Conservation (phyloP, 2,888 invertebrate species). For the Phyllotreta cruciferae region DNA sequence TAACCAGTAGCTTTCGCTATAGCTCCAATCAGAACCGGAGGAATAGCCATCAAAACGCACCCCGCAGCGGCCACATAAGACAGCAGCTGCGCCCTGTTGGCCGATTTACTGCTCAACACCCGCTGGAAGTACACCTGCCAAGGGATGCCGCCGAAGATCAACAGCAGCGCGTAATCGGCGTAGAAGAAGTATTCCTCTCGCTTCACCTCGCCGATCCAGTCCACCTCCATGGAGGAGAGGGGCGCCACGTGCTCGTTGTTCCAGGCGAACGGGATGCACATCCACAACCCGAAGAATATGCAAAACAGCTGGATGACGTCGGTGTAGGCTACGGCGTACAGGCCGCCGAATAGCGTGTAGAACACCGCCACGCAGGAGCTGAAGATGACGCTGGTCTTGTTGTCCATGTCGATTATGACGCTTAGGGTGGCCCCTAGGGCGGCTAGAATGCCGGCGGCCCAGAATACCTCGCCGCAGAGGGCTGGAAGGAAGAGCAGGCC, state of each 20-base stretch:
- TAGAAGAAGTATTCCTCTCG: slow-evolving; percentile 80
- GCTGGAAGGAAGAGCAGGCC: slow-evolving; percentile 95
- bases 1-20: slow-evolving; percentile 94
- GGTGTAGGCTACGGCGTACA: slow-evolving; percentile 98
- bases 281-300: slow-evolving; percentile 97
- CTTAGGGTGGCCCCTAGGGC: slow-evolving; percentile 95
- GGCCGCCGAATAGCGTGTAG: slow-evolving; percentile 96
- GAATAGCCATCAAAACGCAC: slow-evolving; percentile 96
- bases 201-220: slow-evolving; percentile 87
- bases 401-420: slow-evolving; percentile 96
- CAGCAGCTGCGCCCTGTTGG: slow-evolving; percentile 88
- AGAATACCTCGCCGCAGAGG: slow-evolving; percentile 92
- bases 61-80: slow-evolving; percentile 97
- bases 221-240: slow-evolving; percentile 81
- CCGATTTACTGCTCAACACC: slow-evolving; percentile 95
- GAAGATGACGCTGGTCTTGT: slow-evolving; percentile 89
- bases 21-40: slow-evolving; percentile 95
- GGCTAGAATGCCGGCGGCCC: slow-evolving; percentile 97
- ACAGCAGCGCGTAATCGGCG: slow-evolving; percentile 84
- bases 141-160: slow-evolving; percentile 95
- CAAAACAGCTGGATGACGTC: slow-evolving; percentile 98
- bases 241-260: slow-evolving; percentile 84
- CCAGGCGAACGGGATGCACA: slow-evolving; percentile 97
- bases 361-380: slow-evolving; percentile 96
- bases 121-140: slow-evolving; percentile 99